Evolutionary conservation across 2,888 invertebrate genomes (phyloP), one percentile per base, ranked within the genome.

Genomic region (Sabatieria punctata): DNA sequence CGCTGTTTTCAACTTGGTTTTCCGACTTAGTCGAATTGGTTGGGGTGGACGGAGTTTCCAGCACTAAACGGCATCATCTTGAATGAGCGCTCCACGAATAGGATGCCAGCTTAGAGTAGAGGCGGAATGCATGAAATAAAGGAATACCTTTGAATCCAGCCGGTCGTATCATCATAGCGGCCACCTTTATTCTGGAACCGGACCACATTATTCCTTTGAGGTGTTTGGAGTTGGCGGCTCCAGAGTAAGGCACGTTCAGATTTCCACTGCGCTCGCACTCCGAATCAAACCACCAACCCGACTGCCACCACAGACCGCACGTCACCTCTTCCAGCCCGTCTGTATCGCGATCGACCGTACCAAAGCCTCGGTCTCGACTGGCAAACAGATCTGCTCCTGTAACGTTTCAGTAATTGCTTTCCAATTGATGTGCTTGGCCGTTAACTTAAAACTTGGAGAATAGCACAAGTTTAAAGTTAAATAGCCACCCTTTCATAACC

Each of bases 191-290:
- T 8, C 38, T 13, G n/a, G 8, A 11, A 6, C 38, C 38, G 8
- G n/a, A 11, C 45, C 45, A 45, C 6, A 24, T 21, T n/a, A 45
- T 23, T 15, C 45, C 45, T 19, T 18, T 45, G 18, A 45, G 15
- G 19, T 45, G 45, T n/a, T 21, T 30, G 26, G 6, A 23, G 22
- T n/a, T 23, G 15, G 40, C 8, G 13, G 6, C 8, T 15, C 13
- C 15, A 6, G 4, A 8, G 15, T 21, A 39, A 18, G 43, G 43
- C 43, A 33, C 19, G 23, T 43, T 43, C 21, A 43, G 43, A 23
- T 43, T 19, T 4, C 43, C 43, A 22, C 35, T 43, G 22, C 19
- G 33, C 4, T 33, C 43, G 23, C 43, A 43, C 21, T 43, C 8
- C 18, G 43, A 13, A 30, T 27, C 19, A 24, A 13, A 19, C 43